Evolutionary conservation across 2,888 invertebrate species (phyloP), one percentile per base, ranked within the genome.

Genomic region (Tachystola acroxantha): DNA sequence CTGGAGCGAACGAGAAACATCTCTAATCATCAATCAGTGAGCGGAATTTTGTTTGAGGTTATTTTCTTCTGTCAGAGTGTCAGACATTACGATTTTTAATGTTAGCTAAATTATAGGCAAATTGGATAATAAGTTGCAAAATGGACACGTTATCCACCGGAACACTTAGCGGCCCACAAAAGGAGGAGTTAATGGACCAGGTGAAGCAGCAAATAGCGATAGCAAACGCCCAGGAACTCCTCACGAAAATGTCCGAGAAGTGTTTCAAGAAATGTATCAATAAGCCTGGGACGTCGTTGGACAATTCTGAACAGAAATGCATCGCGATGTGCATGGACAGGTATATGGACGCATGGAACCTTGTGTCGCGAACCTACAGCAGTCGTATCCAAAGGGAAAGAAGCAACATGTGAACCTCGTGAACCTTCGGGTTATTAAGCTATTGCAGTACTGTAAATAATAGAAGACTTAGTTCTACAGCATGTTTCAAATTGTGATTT

Each of bases 301-400:
- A 96, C 71, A 94, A 91, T 65, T 94, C 95, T 0, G 97, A 97
- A 89, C 92, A 98, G 92, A 97, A 96, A 92, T 98, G 98, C 72
- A 91, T 98, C 53, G 95, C 96, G 0, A 97, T 97, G 95, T 98
- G 98, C 74, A 97, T 98, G 97, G 98, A 98, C 77, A 90, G 98
- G 63, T 99, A 96, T 88, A 96, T 98, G 95, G 98, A 99, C 65
- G 92, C 97, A 2, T 97, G 96, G 94, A 96, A 97, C 79, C 85
- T 97, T 36, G 96, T 98, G 7, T 96, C 96, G 7, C 92, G 93
- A 76, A 92, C 97, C 0, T 98, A 98, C 73, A 92, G 94, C 69
- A 91, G 89, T 70, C 90, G 98, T 64, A 88, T 98, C 57, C 94
- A 96, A 68, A 89, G 92, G 50, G 98, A 98, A 81, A 88, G 91